These are phyloP conservation scores for Scomber colias DNA, from an alignment of 2,113 vertebrate genomes.

Conservation along the genomic window DNA sequence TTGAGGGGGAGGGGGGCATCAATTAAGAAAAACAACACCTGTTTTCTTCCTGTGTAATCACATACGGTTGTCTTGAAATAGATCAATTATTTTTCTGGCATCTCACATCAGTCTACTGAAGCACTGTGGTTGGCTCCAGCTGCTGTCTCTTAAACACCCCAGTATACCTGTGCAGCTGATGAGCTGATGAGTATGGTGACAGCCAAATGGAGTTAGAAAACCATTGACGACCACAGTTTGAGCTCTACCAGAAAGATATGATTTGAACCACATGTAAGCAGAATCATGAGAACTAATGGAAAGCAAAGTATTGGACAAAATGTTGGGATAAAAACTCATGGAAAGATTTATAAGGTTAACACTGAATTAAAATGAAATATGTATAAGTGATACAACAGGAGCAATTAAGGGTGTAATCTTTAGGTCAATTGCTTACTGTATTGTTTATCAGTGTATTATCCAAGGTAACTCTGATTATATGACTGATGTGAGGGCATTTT, in stretches of 20 bases:
- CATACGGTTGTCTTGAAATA: neutral
- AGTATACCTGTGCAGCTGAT: neutral
- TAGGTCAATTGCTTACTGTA: no score
- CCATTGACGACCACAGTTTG: no score
- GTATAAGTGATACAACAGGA: neutral
- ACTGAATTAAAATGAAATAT: no score
- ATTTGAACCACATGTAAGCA: neutral
- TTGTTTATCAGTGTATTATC: conserved; percentile 7
- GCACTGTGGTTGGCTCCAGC: neutral
- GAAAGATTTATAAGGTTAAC: no score
- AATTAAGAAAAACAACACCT: conserved; percentile 17
- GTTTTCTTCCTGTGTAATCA: conserved; percentile 8
- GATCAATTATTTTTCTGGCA: conserved; percentile 33
- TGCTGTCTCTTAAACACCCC: neutral
- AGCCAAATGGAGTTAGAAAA: neutral
- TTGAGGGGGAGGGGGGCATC: neutral
- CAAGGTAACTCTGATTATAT: neutral
- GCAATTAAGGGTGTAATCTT: neutral
- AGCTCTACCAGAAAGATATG: neutral
- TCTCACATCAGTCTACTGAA: neutral
- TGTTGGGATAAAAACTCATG: no score
- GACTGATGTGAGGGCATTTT: neutral
- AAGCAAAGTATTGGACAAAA: neutral
- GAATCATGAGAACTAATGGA: neutral
- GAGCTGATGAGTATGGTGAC: neutral